Percentiles rank a stretch among this genome's conserved stretches.
Evolutionary conservation across 1,140 invertebrate genomes (phyloP).

Genomic region (Oryctes rhinoceros): DNA sequence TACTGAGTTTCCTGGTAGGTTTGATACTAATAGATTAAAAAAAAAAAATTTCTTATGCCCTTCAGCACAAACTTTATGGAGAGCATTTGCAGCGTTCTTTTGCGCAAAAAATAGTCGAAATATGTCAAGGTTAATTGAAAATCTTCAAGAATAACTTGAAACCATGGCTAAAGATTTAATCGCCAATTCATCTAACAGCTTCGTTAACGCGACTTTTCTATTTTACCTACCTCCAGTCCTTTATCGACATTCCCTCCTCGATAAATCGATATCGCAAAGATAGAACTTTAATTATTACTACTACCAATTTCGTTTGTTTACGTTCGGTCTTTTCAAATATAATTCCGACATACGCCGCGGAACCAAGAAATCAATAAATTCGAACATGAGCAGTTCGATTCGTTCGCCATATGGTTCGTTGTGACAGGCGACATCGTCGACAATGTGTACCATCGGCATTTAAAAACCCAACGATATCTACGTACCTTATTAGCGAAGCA

Average conservation of each 20-base stretch:
- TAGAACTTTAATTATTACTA: slow-evolving; percentile 19
- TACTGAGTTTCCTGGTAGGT: too few species aligned
- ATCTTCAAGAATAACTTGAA: too few species aligned
- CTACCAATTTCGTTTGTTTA: slow-evolving; percentile 28
- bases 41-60: too few species aligned
- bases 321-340: slow-evolving; percentile 31
- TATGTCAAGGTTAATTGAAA: too few species aligned
- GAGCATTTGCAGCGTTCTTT: too few species aligned
- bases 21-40: too few species aligned
- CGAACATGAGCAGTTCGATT: slow-evolving; percentile 42
- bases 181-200: not conserved
- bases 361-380: slow-evolving; percentile 43
- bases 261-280: slow-evolving; percentile 26
- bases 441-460: slow-evolving; percentile 30
- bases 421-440: slow-evolving; percentile 1
- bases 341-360: slow-evolving; percentile 20
- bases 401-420: slow-evolving; percentile 36
- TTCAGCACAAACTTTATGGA: too few species aligned
- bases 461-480: slow-evolving; percentile 15
- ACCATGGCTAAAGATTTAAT: too few species aligned
- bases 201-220: not conserved
- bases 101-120: too few species aligned
- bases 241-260: not conserved
- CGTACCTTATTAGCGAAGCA: not conserved
- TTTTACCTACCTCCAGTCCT: not conserved